phyloP scores from a whole-genome alignment of 2,888 invertebrate species.

The Leptogaster cylindrica region DNA sequence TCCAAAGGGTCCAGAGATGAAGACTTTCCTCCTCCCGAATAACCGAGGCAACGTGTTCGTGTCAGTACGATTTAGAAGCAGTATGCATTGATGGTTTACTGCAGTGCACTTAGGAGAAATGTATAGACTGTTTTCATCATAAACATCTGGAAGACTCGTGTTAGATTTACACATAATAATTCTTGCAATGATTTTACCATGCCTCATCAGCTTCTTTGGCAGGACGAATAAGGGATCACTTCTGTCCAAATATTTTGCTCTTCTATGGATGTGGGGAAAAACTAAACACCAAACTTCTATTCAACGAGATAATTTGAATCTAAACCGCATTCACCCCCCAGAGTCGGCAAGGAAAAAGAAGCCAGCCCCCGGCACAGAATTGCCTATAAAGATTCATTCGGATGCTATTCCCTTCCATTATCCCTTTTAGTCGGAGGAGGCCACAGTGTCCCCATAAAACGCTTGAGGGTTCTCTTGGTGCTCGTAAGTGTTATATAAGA shows the following conservation, averaged over 20 bases:
- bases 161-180: too few species aligned
- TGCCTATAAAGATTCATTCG: constrained; percentile 35
- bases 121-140: too few species aligned
- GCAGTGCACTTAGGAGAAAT: too few species aligned
- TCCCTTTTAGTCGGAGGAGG: constrained; percentile 37
- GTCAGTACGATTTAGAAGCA: neutral
- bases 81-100: too few species aligned
- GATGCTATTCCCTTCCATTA: constrained; percentile 36
- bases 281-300: neutral
- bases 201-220: neutral
- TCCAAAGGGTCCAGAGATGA: neutral
- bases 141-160: too few species aligned
- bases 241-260: neutral
- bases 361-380: constrained; percentile 3
- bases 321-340: neutral
- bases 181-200: too few species aligned
- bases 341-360: neutral
- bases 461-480: constrained; percentile 44
- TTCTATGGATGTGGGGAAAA: neutral
- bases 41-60: neutral
- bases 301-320: constrained; percentile 21
- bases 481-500: constrained; percentile 41
- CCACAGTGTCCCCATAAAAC: constrained; percentile 45
- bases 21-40: neutral
- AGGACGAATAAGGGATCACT: neutral